Evolutionary conservation across 1,140 invertebrate genomes (phyloP).

Genomic region (Rhopalosiphum maidis): DNA sequence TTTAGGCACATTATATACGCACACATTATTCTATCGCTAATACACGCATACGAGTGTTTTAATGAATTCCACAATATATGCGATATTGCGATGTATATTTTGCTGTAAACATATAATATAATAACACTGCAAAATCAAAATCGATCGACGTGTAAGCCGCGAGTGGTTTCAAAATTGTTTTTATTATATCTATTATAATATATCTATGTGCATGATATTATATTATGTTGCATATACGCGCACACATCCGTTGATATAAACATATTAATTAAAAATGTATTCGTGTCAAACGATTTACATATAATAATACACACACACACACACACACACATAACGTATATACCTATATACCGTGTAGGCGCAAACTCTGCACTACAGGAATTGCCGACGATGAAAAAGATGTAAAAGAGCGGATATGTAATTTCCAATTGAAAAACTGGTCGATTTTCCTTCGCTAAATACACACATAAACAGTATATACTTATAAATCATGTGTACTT

Average conservation of each 20-base stretch:
- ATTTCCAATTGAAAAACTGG: constrained; percentile 18
- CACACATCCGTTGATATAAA: background rate
- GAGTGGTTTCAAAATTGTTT: background rate
- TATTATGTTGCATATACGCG: background rate
- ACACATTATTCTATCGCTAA: background rate
- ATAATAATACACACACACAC: background rate
- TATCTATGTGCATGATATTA: background rate
- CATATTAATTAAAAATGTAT: constrained; percentile 20
- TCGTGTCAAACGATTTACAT: background rate
- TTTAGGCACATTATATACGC: background rate
- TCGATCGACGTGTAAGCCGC: background rate
- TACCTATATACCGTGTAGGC: background rate
- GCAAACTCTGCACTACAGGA: background rate
- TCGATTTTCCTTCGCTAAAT: background rate
- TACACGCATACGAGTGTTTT: background rate
- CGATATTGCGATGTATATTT: background rate
- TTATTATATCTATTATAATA: background rate
- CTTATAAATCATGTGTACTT: background rate
- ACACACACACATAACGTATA: background rate
- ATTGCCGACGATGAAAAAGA: background rate
- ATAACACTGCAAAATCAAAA: background rate
- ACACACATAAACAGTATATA: background rate
- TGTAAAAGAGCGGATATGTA: background rate
- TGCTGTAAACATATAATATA: background rate
- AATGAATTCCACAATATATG: background rate